Conservation (phyloP, 2,113 vertebrate genomes). For the Manacus vitellinus region DNA sequence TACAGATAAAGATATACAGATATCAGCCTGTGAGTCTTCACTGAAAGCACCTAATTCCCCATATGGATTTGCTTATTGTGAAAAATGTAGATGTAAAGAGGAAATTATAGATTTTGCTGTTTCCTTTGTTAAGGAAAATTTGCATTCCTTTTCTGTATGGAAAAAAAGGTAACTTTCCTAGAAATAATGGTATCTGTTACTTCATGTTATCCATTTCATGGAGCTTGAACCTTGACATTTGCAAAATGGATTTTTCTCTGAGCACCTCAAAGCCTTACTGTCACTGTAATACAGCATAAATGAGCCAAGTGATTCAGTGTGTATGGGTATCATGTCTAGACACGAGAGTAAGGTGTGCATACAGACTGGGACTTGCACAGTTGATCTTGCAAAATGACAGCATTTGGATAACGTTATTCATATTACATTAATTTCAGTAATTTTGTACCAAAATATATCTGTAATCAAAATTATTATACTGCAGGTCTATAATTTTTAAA, state of each 20-base stretch:
- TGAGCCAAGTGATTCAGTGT: neutral
- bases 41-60: neutral
- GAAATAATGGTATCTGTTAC: neutral
- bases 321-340: neutral
- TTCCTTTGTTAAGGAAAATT: neutral
- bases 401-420: neutral
- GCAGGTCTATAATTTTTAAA: neutral
- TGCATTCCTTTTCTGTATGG: neutral
- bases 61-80: neutral
- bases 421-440: neutral
- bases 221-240: neutral
- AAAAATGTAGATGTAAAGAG: neutral
- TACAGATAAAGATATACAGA: neutral
- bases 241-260: neutral
- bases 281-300: neutral
- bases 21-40: neutral
- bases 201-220: neutral
- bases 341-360: neutral
- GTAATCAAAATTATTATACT: neutral
- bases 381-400: neutral
- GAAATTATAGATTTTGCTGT: neutral
- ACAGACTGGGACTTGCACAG: neutral
- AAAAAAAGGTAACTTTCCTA: neutral
- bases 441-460: neutral
- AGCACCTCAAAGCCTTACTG: neutral